Evolutionary conservation across 1,140 invertebrate genomes (phyloP), one percentile per base, ranked within the genome.

Genomic region (Monochamus saltuarius): DNA sequence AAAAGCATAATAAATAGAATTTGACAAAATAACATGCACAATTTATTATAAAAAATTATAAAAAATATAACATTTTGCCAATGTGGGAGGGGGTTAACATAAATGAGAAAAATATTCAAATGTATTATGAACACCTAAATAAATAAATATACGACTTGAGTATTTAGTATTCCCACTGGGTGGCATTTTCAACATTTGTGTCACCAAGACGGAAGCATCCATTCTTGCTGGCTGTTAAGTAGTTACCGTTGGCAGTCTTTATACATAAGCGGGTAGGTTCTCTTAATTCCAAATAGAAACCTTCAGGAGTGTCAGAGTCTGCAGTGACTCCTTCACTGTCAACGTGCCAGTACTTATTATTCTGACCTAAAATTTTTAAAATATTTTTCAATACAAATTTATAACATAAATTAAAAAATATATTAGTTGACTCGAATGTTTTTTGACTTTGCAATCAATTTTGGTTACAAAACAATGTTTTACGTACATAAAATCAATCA

Each of bases 181-280:
- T 95, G 67, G 93, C 92, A 56, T 82, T 83, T 56, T 88, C 85
- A 69, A 87, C 84, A 72, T 92, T 89, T 54, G 85, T 83, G 54
- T 89, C 90, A 22, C 89, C 88, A 37, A 96, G 84, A 73, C 89
- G 89, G 80, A 98, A 90, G 56, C 88, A 86, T 46, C 96, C 95
- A 78, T 97, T 98, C 81, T 98, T 97, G 71, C 92, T 92, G 54
- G 95, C 93, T 57, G 88, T 86, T 57, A 98, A 79, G 80, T 95
- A 98, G 72, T 87, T 84, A 40, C 91, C 90, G 59, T 82, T 80
- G 37, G 84, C 83, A 7, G 80, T 81, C 79, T 93, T 95, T 79
- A 98, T 95, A 78, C 90, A 91, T 68, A 98, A 87, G 68, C 91
- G 84, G n/a, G 93, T 95, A 7, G 93, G 91, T 77, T 95, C 94